These are phyloP conservation scores for Proisotoma minuta DNA, from an alignment of 2,888 invertebrate genomes.

Conservation along the genomic window DNA sequence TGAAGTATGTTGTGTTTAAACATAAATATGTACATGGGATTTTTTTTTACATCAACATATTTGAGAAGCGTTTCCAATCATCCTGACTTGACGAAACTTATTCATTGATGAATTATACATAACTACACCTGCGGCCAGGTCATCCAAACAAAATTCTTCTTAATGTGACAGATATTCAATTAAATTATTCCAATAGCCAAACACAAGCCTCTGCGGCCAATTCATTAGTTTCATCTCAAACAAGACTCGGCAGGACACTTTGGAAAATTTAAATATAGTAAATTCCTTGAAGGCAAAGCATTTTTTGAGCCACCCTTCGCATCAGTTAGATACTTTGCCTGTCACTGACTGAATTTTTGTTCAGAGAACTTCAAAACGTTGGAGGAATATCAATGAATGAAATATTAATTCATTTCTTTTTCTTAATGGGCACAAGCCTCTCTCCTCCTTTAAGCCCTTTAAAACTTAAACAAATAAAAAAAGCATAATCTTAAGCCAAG, in stretches of 20 bases:
- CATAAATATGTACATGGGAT: too few species aligned
- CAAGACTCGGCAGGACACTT: not conserved
- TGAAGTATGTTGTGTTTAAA: too few species aligned
- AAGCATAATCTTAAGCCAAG: too few species aligned
- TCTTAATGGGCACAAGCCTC: constrained; percentile 17
- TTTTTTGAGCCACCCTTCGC: not conserved
- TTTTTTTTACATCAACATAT: too few species aligned
- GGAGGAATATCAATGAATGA: constrained; percentile 14
- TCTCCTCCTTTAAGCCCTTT: not conserved
- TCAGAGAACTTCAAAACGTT: not conserved
- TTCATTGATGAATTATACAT: too few species aligned
- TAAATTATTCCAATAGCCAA: not conserved
- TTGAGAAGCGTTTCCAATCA: too few species aligned
- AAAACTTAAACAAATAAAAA: not conserved
- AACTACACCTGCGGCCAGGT: not conserved
- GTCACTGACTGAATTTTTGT: not conserved
- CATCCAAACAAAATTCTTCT: not conserved
- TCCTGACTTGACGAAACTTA: too few species aligned
- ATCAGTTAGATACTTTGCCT: not conserved
- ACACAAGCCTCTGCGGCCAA: too few species aligned
- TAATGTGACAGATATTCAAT: not conserved
- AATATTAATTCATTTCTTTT: constrained; percentile 11
- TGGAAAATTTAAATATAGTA: constrained; percentile 3
- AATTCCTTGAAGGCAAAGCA: constrained; percentile 5
- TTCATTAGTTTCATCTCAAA: too few species aligned